Evolutionary conservation across 2,113 vertebrate genomes (phyloP), one percentile per base, ranked within the genome.

Genomic region (Hydrochoerus hydrochaeris): DNA sequence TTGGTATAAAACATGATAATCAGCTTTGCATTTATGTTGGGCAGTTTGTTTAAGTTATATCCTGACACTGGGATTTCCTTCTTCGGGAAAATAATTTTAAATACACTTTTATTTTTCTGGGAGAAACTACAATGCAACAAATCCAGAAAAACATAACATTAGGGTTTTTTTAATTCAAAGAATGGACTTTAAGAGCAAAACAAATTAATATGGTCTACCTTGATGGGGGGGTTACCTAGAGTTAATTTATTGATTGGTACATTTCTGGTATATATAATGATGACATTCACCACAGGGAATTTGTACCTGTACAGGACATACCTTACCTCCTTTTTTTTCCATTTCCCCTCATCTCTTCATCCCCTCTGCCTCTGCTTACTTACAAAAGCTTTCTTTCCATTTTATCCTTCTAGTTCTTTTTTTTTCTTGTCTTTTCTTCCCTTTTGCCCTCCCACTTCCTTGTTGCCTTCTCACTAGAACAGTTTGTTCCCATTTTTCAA

Each of bases 101-200:
- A 65, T 91, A 97, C n/a, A 46, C 5, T 78, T 94, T 67, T 52
- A 60, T 58, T 84, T 87, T 71, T 54, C 75, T 71, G 7, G 12
- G 17, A 26, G 26, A 46, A 67, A 19, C 0, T 41, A 17, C 2
- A 84, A 26, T 67, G 5, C 67, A 67, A 13, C 19, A 83, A 94
- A 93, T 71, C 16, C 5, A 84, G 41, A 96, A 91, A 91, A 49
- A 83, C 12, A 60, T 81, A 44, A 85, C 77, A 94, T 20, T 44
- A 62, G 85, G 63, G 17, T 71, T 89, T 85, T 73, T 87, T 26
- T 89, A 92, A 88, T 46, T 77, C n/a, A 90, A 91, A 82, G 0
- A 24, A 77, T 73, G 9, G 9, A 35, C 44, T 78, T 58, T 11
- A 0, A 38, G 16, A 88, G 2, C 44, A 20, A 9, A 73, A 82